Evolutionary conservation across 2,888 invertebrate species (phyloP).

Genomic region (Lycia hirtaria): DNA sequence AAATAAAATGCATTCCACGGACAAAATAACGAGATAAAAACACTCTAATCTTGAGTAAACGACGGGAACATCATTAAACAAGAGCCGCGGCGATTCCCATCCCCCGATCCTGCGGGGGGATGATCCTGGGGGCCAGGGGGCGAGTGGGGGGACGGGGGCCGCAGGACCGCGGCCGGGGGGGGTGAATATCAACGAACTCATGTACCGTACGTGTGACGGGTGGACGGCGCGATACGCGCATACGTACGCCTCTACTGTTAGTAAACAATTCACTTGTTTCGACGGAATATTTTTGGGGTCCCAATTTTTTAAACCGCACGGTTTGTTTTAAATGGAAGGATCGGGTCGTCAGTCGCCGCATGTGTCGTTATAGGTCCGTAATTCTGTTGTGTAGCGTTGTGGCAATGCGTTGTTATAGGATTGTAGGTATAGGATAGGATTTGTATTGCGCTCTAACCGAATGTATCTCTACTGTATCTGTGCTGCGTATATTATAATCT

Average conservation of each 20-base stretch:
- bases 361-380: slow-evolving; percentile 33
- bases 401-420: neutral
- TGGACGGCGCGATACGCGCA: slow-evolving; percentile 61
- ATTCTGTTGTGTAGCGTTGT: slow-evolving; percentile 26
- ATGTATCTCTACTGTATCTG: neutral
- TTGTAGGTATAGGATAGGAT: too few species aligned
- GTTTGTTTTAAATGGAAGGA: slow-evolving; percentile 31
- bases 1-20: slow-evolving; percentile 42
- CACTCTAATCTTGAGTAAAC: slow-evolving; percentile 71
- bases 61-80: slow-evolving; percentile 79
- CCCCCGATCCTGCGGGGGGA: slow-evolving; percentile 65
- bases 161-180: slow-evolving; percentile 52
- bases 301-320: slow-evolving; percentile 25
- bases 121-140: slow-evolving; percentile 58
- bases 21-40: slow-evolving; percentile 53
- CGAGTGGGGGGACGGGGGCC: slow-evolving; percentile 41
- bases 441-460: neutral
- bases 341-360: slow-evolving; percentile 23
- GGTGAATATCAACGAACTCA: slow-evolving; percentile 82
- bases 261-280: slow-evolving; percentile 77
- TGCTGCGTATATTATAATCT: too few species aligned
- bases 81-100: slow-evolving; percentile 62
- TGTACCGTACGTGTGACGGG: slow-evolving; percentile 76
- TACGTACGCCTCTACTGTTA: slow-evolving; percentile 74
- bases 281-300: slow-evolving; percentile 40